Evolutionary conservation across 2,888 invertebrate genomes (phyloP).

Genomic region (Gryllus longicercus): DNA sequence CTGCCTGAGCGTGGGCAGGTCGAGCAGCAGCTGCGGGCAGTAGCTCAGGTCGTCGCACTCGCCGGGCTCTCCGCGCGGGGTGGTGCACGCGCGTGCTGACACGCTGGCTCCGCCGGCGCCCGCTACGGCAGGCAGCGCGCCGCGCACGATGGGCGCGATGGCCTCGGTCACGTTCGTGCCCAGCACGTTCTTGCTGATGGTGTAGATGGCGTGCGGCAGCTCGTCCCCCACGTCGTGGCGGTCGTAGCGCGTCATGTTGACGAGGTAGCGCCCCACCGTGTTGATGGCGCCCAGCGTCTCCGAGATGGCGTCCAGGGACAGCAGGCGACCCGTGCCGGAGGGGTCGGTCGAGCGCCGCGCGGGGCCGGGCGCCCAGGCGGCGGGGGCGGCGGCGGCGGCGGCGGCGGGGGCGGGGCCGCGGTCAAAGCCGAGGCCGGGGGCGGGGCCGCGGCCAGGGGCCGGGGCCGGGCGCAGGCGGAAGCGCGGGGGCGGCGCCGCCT

Average conservation of each 20-base stretch:
- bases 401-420: neutral
- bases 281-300: constrained; percentile 75
- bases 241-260: constrained; percentile 65
- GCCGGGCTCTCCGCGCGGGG: constrained; percentile 75
- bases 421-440: neutral
- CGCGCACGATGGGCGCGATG: constrained; percentile 68
- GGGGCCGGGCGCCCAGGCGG: neutral
- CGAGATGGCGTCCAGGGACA: constrained; percentile 39
- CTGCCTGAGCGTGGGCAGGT: constrained; percentile 75
- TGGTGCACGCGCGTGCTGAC: constrained; percentile 62
- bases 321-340: constrained; percentile 26
- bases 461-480: neutral
- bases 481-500: neutral
- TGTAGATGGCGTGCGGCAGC: constrained; percentile 71
- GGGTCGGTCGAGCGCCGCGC: constrained; percentile 10
- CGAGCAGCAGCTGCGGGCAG: constrained; percentile 78
- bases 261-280: constrained; percentile 79
- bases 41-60: constrained; percentile 84
- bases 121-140: constrained; percentile 41
- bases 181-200: constrained; percentile 74
- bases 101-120: constrained; percentile 47
- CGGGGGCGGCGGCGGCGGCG: neutral
- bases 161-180: constrained; percentile 76
- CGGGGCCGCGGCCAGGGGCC: neutral
- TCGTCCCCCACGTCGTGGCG: constrained; percentile 45